Base-by-base conservation (phyloP, 1,140 invertebrate species). In the Lepidostoma basale region DNA sequence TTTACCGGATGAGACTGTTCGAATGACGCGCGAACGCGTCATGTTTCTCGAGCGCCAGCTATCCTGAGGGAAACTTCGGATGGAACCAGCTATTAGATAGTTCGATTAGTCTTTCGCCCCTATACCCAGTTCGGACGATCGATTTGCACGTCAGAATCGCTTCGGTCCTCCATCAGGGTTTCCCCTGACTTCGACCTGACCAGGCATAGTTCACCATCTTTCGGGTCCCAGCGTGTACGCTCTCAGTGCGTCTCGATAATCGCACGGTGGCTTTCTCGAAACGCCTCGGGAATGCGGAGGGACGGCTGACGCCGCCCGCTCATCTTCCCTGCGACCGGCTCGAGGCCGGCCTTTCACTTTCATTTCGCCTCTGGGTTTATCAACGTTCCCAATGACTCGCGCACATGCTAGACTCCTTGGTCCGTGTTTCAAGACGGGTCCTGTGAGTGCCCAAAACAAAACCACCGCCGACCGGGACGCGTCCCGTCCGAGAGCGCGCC, bases 391-490 rank as follows among this genome's bases (percentile, higher is more conserved):
- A 85, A 86, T 86, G 85, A 91, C 90, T 93, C 84, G 91, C 90
- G 85, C 81, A 89, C 85, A 88, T 87, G 88, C 85, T 91, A 90
- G 88, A 93, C 91, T 92, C 90, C 90, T 92, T 93, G 91, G 91
- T 93, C 91, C 90, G 90, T 93, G 90, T 93, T 94, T 93, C 91
- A 92, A 94, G 92, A 94, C 91, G 91, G 91, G 90, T 90, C 88
- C 86, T 84, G 84, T 84, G 85, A 85, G 83, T 83, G 83, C 82
- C 85, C 85, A 84, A 86, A 85, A 79, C 83, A 81, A 77, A 79
- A 81, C 78, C 84, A 81, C 81, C 82, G 82, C 82, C 66, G 82
- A 85, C 81, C 70, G 78, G 78, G 71, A 73, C 75, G 76, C 68
- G 77, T 76, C 78, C 77, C 64, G 81, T 81, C 77, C 77, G 80